Base-by-base conservation (phyloP, 2,888 invertebrate genomes). In the Frankliniella fusca region DNA sequence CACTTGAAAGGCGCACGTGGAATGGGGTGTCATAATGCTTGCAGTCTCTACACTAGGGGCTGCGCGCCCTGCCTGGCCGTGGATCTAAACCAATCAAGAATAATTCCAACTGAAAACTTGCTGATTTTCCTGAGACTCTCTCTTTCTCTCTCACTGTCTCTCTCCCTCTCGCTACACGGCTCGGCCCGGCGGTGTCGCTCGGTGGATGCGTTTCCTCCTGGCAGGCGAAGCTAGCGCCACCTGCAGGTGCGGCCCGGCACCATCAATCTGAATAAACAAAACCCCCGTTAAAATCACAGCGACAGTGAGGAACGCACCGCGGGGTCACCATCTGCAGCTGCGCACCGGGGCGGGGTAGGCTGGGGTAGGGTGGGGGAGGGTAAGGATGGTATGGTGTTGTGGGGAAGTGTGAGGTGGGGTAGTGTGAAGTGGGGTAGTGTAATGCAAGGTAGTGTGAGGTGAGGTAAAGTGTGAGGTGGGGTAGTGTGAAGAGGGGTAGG, bases 271-370 rank as follows among this genome's bases (percentile, higher is more conserved):
- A 38, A 38, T 38, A 76, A 76, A 76, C 70, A 76, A 76, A 76
- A 12, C 12, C 70, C 70, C 70, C 70, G 70, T 76, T 76, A 76
- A 76, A 76, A 76, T 76, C 70, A 76, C 70, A 76, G 70, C 70
- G 27, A 76, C 70, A 23, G 7, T 76, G 23, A 27, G 27, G 10
- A 76, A 27, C 27, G 27, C 54, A 54, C 18, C 54, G 54, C 38
- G 38, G 38, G 38, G 38, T 38, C 38, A 38, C 38, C 38, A 38
- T 3, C 2, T 38, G 38, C 38, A 38, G 38, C 38, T 38, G n/a
- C n/a, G n/a, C n/a, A n/a, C n/a, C n/a, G n/a, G n/a, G n/a, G n/a
- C n/a, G n/a, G n/a, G n/a, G n/a, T n/a, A 38, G 38, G n/a, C n/a
- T 38, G 38, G 38, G 38, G 38, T 38, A 38, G 38, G 5, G 38